phyloP scores from a whole-genome alignment of 2,113 vertebrate genomes.

The Talpa occidentalis region DNA sequence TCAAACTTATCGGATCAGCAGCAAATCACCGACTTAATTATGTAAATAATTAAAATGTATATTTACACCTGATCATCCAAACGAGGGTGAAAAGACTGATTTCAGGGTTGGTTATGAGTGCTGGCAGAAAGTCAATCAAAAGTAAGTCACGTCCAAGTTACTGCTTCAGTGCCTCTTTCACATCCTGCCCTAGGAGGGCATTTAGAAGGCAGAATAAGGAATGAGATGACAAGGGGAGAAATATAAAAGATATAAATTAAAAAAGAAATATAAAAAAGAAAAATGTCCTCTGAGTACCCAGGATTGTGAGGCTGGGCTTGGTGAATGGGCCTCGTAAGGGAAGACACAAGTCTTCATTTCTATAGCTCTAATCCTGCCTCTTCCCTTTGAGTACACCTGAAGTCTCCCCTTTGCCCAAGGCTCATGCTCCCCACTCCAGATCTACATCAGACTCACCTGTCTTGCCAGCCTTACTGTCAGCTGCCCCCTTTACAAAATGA shows the following conservation, averaged over 20 bases:
- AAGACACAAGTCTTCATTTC: not conserved
- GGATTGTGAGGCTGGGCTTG: not conserved
- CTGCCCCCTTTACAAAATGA: not conserved
- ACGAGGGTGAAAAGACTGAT: slow-evolving; percentile 84
- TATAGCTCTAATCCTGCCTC: not conserved
- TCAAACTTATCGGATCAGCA: slow-evolving; percentile 86
- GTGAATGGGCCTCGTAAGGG: rapidly evolving
- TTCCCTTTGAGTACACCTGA: not conserved
- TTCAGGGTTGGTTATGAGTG: slow-evolving; percentile 82
- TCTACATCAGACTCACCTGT: not conserved
- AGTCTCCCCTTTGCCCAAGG: not conserved
- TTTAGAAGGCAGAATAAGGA: not conserved
- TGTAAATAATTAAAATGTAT: slow-evolving; percentile 89
- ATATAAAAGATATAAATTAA: too few relatives aligned
- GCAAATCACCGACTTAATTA: slow-evolving; percentile 87
- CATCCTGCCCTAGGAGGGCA: not conserved
- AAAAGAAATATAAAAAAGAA: not conserved
- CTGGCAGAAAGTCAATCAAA: slow-evolving; percentile 75
- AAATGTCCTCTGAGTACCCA: not conserved
- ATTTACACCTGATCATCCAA: slow-evolving; percentile 88
- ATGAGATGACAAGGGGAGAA: not conserved
- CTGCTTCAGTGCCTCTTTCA: not conserved
- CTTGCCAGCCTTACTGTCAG: not conserved
- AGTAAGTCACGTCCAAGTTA: not conserved
- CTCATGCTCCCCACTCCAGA: not conserved